A percentile compares a stretch with the other conserved stretches of the same genome.
Evolutionary conservation across 2,797 vertebrate genomes (phyloP).

Genomic region (Cheirogaleus major): DNA sequence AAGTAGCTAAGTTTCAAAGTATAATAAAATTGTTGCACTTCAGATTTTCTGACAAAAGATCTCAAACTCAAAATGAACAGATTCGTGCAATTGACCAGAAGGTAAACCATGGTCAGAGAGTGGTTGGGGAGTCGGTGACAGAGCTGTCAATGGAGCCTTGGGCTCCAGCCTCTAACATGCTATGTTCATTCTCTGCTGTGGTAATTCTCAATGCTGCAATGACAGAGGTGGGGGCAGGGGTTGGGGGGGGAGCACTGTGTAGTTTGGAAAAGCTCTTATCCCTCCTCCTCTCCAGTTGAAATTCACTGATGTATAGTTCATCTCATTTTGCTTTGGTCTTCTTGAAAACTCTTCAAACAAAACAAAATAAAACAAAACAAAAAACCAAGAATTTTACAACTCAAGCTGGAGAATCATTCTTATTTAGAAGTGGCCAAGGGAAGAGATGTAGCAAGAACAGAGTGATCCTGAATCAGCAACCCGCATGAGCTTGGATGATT

Average conservation of each 20-base stretch:
- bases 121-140: neutral
- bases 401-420: neutral
- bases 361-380: neutral
- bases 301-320: neutral
- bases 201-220: neutral
- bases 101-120: neutral
- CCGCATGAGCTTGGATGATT: neutral
- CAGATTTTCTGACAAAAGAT: constrained; percentile 23
- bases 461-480: constrained; percentile 25
- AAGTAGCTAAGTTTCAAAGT: constrained; percentile 13
- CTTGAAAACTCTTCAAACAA: constrained; percentile 39
- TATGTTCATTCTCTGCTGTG: neutral
- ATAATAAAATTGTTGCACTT: neutral
- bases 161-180: neutral
- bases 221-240: neutral
- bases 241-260: neutral
- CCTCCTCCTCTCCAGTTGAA: neutral
- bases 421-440: neutral
- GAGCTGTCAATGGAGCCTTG: neutral
- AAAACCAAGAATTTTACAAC: neutral
- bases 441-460: neutral
- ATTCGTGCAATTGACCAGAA: neutral
- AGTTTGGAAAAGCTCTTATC: neutral
- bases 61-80: constrained; percentile 6
- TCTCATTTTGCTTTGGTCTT: constrained; percentile 10